Base-by-base conservation (phyloP, 2,888 invertebrate species). In the Stenchaetothrips biformis region DNA sequence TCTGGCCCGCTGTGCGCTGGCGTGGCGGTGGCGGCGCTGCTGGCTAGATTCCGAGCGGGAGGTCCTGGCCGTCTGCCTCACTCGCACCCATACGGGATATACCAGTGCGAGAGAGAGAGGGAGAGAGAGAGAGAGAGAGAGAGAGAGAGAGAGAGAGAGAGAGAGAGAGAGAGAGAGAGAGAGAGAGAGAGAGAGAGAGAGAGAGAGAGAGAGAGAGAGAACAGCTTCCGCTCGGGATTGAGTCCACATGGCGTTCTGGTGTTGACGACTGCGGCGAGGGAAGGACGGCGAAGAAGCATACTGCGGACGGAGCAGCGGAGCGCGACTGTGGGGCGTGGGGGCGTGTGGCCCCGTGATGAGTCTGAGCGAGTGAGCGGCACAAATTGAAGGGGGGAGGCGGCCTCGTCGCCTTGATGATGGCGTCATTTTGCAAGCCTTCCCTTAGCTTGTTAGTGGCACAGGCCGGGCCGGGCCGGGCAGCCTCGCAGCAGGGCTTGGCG, bases 361-460 rank as follows among this genome's bases (percentile, higher is more conserved):
- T 59, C 18, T 59, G 59, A 18, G 59, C 37, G 37, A 37, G 37
- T 37, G 37, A 37, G 18, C 18, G 59, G 59, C 13, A 16, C 18
- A 59, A 16, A 59, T 59, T 59, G 37, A 4, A 37, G 37, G 37
- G 37, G 67, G 21, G 67, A 25, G 18, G 67, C 9, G 67, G 37
- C 37, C 37, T 37, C 37, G 37, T n/a, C n/a, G 67, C 21, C 67
- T 74, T 74, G 67, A 74, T 74, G 67, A 74, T 74, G 67, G 67
- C 67, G 67, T 74, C 25, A 74, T 74, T 74, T 21, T 74, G 67
- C 67, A 74, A 74, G 67, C 67, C 67, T 74, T 3, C 67, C 67
- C 67, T 74, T 25, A 74, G 67, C 67, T 74, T 74, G 67, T 74
- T 74, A 74, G 25, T 13, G 53, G 16, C 13, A 18, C 53, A 18